These are phyloP conservation scores for Bungarus multicinctus DNA, from an alignment of 2,113 vertebrate species.

Conservation along the genomic window DNA sequence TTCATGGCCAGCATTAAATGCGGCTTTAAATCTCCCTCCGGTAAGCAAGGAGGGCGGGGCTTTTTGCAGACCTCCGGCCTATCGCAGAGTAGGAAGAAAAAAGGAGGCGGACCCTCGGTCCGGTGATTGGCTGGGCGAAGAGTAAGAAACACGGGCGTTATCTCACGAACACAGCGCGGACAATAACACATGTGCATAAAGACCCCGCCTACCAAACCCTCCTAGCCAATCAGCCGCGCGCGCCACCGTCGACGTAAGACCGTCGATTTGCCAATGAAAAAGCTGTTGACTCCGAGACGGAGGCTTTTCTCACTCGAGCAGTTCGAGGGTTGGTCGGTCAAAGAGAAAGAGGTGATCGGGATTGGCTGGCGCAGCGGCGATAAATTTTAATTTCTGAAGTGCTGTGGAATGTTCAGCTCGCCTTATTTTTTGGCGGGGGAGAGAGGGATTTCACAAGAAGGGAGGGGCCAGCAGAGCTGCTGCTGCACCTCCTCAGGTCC, in stretches of 20 bases:
- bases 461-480: not conserved
- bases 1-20: not conserved
- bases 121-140: not conserved
- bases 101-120: not conserved
- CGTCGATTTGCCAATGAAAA: not conserved
- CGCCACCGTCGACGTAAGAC: not conserved
- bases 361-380: conserved; percentile 19
- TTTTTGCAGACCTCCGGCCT: not conserved
- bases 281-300: not conserved
- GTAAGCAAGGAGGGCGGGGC: not conserved
- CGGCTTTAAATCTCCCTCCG: conserved; percentile 22
- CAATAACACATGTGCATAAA: not conserved
- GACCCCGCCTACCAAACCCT: not conserved
- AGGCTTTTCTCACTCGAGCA: rapidly evolving
- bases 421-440: not conserved
- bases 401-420: not conserved
- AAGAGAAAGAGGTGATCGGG: not conserved
- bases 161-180: not conserved
- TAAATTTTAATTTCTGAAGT: not conserved
- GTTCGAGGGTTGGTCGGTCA: not conserved
- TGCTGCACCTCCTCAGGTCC: not conserved
- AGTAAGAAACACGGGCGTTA: not conserved
- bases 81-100: not conserved
- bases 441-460: not conserved
- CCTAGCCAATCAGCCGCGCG: not conserved